These are phyloP conservation scores for Oasisia sp. DNA, from an alignment of 2,888 invertebrate genomes.

Conservation along the genomic window DNA sequence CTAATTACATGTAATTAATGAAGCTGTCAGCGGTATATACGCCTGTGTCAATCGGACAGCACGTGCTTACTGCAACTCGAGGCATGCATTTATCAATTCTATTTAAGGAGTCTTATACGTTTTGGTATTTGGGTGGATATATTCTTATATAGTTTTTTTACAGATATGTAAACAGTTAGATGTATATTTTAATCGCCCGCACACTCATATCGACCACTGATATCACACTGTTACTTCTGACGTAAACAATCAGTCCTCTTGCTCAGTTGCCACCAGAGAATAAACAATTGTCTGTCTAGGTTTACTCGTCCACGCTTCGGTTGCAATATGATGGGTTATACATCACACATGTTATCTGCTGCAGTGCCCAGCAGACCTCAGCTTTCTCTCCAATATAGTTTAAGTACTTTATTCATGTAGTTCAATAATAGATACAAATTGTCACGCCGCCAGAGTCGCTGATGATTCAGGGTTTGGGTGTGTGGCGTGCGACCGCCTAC, in stretches of 20 bases:
- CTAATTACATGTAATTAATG: neutral
- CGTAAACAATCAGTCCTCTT: too few relatives aligned
- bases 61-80: neutral
- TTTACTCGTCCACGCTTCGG: too few relatives aligned
- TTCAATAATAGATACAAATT: neutral
- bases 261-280: too few relatives aligned
- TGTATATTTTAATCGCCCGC: neutral
- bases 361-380: too few relatives aligned
- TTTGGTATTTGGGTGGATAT: neutral
- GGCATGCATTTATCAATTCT: neutral
- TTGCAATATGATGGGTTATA: too few relatives aligned
- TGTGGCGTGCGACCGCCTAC: neutral
- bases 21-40: neutral
- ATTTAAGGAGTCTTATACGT: neutral
- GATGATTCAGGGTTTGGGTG: neutral
- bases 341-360: too few relatives aligned
- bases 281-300: too few relatives aligned
- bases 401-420: too few relatives aligned
- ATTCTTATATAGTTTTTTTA: neutral
- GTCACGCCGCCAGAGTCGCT: neutral
- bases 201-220: too few relatives aligned
- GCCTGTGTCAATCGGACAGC: neutral
- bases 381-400: too few relatives aligned
- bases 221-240: too few relatives aligned
- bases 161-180: neutral